Evolutionary conservation across 64 coral and sea anemone species (phyloP).

Genomic region (Platygyra sinensis): DNA sequence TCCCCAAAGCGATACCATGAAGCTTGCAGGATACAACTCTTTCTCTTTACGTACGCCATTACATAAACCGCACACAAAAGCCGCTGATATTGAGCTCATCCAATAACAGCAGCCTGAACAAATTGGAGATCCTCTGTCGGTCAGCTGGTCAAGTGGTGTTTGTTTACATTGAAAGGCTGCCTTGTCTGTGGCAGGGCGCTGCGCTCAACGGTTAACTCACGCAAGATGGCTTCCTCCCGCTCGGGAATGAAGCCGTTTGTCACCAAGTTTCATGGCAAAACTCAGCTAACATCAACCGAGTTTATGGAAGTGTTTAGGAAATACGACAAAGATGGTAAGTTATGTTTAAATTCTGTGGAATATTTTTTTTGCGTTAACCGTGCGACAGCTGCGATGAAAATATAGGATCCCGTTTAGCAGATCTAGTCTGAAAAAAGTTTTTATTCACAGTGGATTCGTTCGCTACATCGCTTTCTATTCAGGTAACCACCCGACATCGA

Average conservation of each 20-base stretch:
- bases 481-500: no score
- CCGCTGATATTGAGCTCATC: not conserved
- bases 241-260: constrained; percentile 24
- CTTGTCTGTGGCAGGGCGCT: not conserved
- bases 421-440: not conserved
- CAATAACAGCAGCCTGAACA: constrained; percentile 25
- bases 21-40: not conserved
- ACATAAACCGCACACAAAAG: not conserved
- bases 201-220: not conserved
- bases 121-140: not conserved
- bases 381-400: not conserved
- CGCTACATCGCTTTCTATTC: no score
- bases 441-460: not conserved
- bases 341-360: not conserved
- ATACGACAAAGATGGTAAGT: constrained; percentile 71
- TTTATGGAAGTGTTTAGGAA: constrained; percentile 65
- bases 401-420: not conserved
- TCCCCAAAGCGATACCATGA: no score
- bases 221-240: constrained; percentile 18
- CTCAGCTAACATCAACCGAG: constrained; percentile 43
- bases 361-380: not conserved
- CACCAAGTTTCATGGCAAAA: constrained; percentile 38
- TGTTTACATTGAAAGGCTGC: constrained; percentile 1
- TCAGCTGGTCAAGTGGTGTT: constrained; percentile 12
- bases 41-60: not conserved